Percentiles rank a stretch among this genome's conserved stretches.
phyloP scores from a whole-genome alignment of 1,140 invertebrate genomes.

The Halyomorpha halys region DNA sequence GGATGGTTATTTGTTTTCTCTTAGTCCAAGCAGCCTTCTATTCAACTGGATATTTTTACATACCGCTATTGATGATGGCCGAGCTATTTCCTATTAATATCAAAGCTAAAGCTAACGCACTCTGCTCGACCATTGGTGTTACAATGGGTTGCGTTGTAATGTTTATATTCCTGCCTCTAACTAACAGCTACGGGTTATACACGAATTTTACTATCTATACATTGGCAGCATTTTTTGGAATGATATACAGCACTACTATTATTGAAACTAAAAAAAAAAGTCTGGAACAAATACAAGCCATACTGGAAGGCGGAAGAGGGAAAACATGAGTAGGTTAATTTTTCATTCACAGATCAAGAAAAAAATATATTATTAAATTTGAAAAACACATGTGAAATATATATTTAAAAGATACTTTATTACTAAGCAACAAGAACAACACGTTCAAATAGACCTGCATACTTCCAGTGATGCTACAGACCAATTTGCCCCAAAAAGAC shows the following conservation, averaged over 20 bases:
- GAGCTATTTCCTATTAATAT: constrained; percentile 5
- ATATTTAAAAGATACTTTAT: too few species aligned
- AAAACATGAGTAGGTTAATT: too few species aligned
- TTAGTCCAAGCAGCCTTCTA: background rate
- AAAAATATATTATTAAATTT: too few species aligned
- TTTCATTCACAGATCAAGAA: too few species aligned
- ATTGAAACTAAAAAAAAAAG: background rate
- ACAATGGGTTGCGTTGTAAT: background rate
- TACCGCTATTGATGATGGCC: background rate
- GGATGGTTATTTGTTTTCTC: background rate
- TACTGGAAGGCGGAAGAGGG: background rate
- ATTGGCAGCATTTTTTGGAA: background rate
- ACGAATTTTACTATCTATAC: constrained; percentile 1
- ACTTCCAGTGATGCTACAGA: too few species aligned
- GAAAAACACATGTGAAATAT: too few species aligned
- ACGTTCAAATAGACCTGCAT: too few species aligned
- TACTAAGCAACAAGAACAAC: too few species aligned
- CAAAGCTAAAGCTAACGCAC: background rate
- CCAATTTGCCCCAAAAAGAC: too few species aligned
- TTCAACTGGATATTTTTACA: background rate
- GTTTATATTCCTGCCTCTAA: background rate
- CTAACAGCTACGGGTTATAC: background rate
- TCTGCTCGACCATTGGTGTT: background rate
- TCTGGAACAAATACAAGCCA: background rate
- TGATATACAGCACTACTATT: background rate